These are phyloP conservation scores for Notarius quadriscutis DNA, from an alignment of 2,113 vertebrate species.

Conservation along the genomic window DNA sequence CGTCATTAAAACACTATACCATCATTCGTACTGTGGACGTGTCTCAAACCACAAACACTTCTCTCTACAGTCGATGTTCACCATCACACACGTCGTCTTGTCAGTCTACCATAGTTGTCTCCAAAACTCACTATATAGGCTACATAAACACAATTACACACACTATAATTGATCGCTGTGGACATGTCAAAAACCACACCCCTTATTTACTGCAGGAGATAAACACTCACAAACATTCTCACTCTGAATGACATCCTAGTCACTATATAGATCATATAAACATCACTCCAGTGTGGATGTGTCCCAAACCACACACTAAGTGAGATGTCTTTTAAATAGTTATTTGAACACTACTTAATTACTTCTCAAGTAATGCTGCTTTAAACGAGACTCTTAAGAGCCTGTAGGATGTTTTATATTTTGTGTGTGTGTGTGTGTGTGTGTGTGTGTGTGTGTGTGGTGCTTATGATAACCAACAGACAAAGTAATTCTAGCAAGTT, in stretches of 20 bases:
- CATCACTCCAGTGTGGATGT: not conserved
- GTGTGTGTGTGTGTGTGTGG: not conserved
- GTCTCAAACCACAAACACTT: no score
- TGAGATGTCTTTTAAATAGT: no score
- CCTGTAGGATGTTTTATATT: not conserved
- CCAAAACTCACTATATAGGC: no score
- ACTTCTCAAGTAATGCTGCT: not conserved
- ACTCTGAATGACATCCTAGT: not conserved
- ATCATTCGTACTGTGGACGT: no score
- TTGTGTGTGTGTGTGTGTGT: not conserved
- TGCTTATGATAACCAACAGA: not conserved
- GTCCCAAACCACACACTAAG: not conserved
- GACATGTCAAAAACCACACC: not conserved
- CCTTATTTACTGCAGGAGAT: not conserved
- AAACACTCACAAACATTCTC: not conserved
- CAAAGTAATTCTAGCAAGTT: not conserved
- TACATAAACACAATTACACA: no score
- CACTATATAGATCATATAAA: not conserved
- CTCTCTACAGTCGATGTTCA: no score
- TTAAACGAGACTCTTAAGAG: not conserved
- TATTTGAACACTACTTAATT: not conserved
- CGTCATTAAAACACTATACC: no score
- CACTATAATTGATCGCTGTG: not conserved
- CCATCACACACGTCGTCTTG: no score
- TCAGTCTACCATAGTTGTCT: no score